Evolutionary conservation across 1,140 invertebrate species (phyloP).

Genomic region (Achroia grisella): DNA sequence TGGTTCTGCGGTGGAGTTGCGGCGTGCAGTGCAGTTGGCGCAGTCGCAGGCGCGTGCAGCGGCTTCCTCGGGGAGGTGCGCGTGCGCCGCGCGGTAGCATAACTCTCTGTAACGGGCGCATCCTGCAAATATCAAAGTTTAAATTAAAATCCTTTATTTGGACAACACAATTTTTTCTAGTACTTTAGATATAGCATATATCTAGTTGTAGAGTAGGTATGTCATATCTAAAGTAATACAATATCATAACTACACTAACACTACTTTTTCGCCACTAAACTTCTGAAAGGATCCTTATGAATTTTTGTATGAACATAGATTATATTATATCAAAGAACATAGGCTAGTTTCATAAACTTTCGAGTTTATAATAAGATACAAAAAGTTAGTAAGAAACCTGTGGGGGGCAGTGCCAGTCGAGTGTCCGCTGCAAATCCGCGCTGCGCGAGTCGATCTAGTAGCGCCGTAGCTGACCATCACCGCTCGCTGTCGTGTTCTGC

Average conservation of each 20-base stretch:
- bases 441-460: constrained; percentile 54
- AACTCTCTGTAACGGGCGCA: constrained; percentile 63
- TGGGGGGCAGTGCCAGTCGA: constrained; percentile 52
- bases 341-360: no score
- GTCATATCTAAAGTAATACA: no score
- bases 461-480: constrained; percentile 64
- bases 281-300: no score
- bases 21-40: constrained; percentile 39
- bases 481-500: constrained; percentile 38
- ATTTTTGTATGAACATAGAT: no score
- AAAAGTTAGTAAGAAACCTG: constrained; percentile 25
- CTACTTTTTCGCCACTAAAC: no score
- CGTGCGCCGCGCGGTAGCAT: constrained; percentile 58
- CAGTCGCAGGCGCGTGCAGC: constrained; percentile 42
- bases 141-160: not conserved
- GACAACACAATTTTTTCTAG: constrained; percentile 1
- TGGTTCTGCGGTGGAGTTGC: constrained; percentile 19
- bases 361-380: no score
- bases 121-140: constrained; percentile 23
- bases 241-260: no score
- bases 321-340: no score
- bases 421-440: constrained; percentile 61
- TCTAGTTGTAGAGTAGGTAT: no score
- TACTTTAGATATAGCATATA: no score
- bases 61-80: constrained; percentile 23